Evolutionary conservation across 2,113 vertebrate species (phyloP).

Genomic region (Eulemur macaco): DNA sequence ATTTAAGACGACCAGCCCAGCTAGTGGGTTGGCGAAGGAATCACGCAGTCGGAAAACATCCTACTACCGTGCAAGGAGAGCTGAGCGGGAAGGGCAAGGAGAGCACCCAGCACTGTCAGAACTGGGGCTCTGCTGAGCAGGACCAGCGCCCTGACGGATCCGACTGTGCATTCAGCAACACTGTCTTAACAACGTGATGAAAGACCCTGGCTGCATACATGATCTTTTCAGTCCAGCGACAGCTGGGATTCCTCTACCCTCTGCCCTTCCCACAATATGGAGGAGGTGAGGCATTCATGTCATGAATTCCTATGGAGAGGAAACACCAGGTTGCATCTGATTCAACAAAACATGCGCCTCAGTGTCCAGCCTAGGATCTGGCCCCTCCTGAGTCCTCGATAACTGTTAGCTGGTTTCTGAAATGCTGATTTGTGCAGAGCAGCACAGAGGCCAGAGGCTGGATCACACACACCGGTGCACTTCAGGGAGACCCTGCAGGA

Average conservation of each 20-base stretch:
- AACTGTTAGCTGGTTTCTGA: not conserved
- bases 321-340: not conserved
- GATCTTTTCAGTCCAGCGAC: not conserved
- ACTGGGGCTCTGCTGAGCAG: not conserved
- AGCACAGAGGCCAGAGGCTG: not conserved
- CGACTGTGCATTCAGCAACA: not conserved
- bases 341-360: not conserved
- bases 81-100: not conserved
- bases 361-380: not conserved
- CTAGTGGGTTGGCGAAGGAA: not conserved
- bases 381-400: not conserved
- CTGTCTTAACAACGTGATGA: fast-evolving
- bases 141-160: not conserved
- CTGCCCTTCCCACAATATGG: not conserved
- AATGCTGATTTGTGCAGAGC: not conserved
- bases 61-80: fast-evolving
- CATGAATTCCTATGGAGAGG: not conserved
- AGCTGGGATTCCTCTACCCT: not conserved
- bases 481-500: fast-evolving
- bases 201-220: not conserved
- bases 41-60: fast-evolving
- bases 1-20: not conserved
- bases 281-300: not conserved
- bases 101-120: fast-evolving
- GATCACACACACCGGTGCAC: fast-evolving